Evolutionary conservation across 2,888 invertebrate genomes (phyloP).

Genomic region (Perdita meconis): DNA sequence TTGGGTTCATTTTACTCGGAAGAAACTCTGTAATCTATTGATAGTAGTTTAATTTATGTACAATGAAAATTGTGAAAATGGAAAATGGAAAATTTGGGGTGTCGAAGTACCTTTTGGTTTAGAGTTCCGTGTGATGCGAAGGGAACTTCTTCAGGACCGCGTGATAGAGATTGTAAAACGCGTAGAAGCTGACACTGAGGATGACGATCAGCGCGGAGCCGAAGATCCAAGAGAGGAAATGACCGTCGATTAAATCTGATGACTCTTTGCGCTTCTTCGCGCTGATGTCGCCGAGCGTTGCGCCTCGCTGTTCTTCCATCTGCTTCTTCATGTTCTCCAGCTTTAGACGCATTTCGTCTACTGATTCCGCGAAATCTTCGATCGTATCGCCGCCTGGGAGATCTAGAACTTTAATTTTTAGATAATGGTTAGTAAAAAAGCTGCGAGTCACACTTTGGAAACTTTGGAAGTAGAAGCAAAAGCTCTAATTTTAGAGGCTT

Average conservation of each 20-base stretch:
- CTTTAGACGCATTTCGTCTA: slow-evolving; percentile 92
- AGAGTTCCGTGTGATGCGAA: slow-evolving; percentile 92
- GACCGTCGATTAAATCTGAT: slow-evolving; percentile 90
- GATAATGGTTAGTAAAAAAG: too few relatives aligned
- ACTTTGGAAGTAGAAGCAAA: too few relatives aligned
- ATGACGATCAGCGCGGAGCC: slow-evolving; percentile 91
- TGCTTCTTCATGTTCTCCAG: slow-evolving; percentile 92
- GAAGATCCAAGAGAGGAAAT: slow-evolving; percentile 93
- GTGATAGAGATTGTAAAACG: slow-evolving; percentile 92
- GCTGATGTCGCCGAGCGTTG: slow-evolving; percentile 85
- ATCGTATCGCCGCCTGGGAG: slow-evolving; percentile 74
- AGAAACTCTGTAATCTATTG: too few relatives aligned
- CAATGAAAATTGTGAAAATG: too few relatives aligned
- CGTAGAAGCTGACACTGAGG: slow-evolving; percentile 92
- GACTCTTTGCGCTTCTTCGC: slow-evolving; percentile 79
- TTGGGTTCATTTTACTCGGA: too few relatives aligned
- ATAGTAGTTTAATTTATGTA: too few relatives aligned
- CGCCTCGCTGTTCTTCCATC: slow-evolving; percentile 89
- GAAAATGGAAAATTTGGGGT: too few relatives aligned
- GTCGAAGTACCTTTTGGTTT: too few relatives aligned
- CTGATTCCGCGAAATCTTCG: slow-evolving; percentile 87
- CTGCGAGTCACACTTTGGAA: too few relatives aligned
- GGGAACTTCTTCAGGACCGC: slow-evolving; percentile 94
- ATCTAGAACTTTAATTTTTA: slow-evolving; percentile 74
- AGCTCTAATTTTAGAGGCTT: too few relatives aligned